These are phyloP conservation scores for Phyllostomus discolor DNA, from an alignment of 2,113 vertebrate genomes.

Conservation along the genomic window DNA sequence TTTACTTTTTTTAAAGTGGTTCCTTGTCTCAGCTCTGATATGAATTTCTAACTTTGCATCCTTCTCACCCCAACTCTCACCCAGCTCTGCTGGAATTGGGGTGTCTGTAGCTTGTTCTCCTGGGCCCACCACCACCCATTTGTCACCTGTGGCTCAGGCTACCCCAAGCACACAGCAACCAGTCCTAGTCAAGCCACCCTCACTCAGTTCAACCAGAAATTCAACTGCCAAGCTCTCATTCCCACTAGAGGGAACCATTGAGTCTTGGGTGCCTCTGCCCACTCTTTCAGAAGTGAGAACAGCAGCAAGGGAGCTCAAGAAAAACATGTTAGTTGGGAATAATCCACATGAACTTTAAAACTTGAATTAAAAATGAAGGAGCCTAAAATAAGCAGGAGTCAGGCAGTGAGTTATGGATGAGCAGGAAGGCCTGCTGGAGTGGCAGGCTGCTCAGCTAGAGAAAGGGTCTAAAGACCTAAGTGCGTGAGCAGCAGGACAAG, in stretches of 20 bases:
- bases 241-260: conserved; percentile 70
- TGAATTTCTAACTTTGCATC: not conserved
- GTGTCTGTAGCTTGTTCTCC: not conserved
- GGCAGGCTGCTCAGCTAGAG: not conserved
- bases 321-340: too few species aligned
- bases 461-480: not conserved
- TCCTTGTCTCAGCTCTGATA: not conserved
- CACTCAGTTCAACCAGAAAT: not conserved
- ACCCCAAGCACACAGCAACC: not conserved
- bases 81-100: not conserved
- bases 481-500: not conserved
- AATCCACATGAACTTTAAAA: not conserved
- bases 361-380: not conserved
- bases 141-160: not conserved
- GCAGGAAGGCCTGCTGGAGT: too few species aligned
- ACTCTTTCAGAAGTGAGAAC: not conserved
- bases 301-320: too few species aligned
- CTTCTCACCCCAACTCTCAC: too few species aligned
- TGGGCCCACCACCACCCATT: not conserved
- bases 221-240: not conserved
- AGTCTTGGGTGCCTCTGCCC: conserved; percentile 39
- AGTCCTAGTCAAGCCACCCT: not conserved
- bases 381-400: not conserved
- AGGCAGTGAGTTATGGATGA: fast-evolving
- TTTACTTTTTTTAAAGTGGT: not conserved